phyloP scores from a whole-genome alignment of 2,888 invertebrate genomes.

The Pedicia rivosa region DNA sequence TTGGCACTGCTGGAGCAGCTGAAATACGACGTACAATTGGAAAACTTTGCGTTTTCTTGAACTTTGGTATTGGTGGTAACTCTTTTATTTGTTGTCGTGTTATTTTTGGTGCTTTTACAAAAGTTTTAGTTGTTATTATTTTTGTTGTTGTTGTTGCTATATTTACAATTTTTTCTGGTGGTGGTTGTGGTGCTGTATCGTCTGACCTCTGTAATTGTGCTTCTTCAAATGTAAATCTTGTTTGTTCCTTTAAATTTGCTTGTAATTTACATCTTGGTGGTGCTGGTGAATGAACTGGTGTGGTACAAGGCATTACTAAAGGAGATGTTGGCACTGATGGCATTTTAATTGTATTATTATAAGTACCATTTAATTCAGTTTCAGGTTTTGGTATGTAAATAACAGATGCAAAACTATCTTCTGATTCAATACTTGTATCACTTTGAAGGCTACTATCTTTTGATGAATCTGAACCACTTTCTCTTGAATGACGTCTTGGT shows the following conservation, averaged over 20 bases:
- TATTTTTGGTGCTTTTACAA: conserved; percentile 36
- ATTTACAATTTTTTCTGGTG: neutral
- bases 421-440: conserved; percentile 86
- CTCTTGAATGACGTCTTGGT: conserved; percentile 60
- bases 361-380: conserved; percentile 30
- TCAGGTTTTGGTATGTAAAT: conserved; percentile 80
- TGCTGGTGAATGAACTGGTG: conserved; percentile 30
- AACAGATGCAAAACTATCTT: conserved; percentile 86
- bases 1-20: conserved; percentile 49
- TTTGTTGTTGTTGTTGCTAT: conserved; percentile 13
- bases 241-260: neutral
- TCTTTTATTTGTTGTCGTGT: conserved; percentile 44
- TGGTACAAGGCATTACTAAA: conserved; percentile 29
- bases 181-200: conserved; percentile 1
- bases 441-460: conserved; percentile 83
- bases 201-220: conserved; percentile 16
- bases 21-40: conserved; percentile 58
- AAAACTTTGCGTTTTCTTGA: conserved; percentile 35
- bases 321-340: conserved; percentile 67
- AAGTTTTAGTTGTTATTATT: neutral
- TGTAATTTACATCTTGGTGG: conserved; percentile 11
- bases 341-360: conserved; percentile 24
- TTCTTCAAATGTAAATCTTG: conserved; percentile 21
- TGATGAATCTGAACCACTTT: conserved; percentile 78
- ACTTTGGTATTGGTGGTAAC: conserved; percentile 44